These are phyloP conservation scores for Lasioglossum malachurum DNA, from an alignment of 2,888 invertebrate species.

Conservation along the genomic window DNA sequence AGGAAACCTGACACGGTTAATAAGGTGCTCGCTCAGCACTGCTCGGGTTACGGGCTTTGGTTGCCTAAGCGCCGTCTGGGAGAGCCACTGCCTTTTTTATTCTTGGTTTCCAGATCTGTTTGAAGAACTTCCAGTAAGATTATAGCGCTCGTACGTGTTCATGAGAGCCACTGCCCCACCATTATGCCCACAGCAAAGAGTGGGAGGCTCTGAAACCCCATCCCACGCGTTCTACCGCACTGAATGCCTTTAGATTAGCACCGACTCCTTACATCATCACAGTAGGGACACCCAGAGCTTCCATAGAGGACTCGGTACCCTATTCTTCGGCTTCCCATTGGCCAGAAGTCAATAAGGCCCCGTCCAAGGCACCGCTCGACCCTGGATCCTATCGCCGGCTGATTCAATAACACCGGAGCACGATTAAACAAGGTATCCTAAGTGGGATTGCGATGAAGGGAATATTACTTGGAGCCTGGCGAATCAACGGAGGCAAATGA, in stretches of 20 bases:
- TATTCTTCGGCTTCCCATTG: background rate
- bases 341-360: background rate
- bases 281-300: background rate
- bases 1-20: slow-evolving; percentile 8
- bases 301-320: background rate
- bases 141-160: background rate
- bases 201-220: background rate
- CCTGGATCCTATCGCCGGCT: background rate
- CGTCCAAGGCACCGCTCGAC: background rate
- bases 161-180: background rate
- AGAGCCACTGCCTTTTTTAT: background rate
- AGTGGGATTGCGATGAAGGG: background rate
- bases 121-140: background rate
- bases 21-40: slow-evolving; percentile 9
- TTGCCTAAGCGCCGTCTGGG: background rate
- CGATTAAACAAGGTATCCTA: background rate
- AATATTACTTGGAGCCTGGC: background rate
- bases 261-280: background rate
- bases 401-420: background rate
- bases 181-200: background rate
- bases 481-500: slow-evolving; percentile 3
- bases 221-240: background rate
- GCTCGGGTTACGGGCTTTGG: background rate
- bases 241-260: background rate
- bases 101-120: background rate